Evolutionary conservation across 2,113 vertebrate genomes (phyloP).

Genomic region (Ciconia maguari): DNA sequence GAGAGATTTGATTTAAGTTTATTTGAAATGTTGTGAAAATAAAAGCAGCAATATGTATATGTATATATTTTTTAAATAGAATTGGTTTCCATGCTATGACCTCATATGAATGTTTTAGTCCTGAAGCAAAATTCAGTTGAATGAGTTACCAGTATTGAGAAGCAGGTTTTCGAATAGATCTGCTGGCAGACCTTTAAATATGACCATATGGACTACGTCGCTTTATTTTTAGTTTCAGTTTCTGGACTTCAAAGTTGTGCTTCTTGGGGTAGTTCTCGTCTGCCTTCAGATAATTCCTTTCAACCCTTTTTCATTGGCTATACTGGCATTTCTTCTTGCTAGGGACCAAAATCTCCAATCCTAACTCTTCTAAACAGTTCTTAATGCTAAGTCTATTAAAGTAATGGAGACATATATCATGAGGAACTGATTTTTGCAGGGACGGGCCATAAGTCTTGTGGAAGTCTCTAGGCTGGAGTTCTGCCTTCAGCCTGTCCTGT

Average conservation of each 20-base stretch:
- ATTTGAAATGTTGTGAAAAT: not conserved
- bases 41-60: not conserved
- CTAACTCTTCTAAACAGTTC: not conserved
- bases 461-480: not conserved
- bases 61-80: not conserved
- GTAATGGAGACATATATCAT: not conserved
- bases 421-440: not conserved
- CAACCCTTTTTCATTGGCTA: not conserved
- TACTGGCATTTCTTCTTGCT: not conserved
- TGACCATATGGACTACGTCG: not conserved
- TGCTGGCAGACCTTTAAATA: not conserved
- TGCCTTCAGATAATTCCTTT: not conserved
- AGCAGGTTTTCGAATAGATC: not conserved
- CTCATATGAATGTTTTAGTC: not conserved
- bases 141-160: not conserved
- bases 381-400: not conserved
- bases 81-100: not conserved
- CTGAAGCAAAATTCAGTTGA: constrained; percentile 13
- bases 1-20: not conserved
- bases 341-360: not conserved
- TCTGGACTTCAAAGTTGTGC: not conserved
- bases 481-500: not conserved
- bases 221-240: constrained; percentile 13
- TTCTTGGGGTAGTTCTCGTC: not conserved
- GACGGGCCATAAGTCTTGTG: not conserved